Percentiles rank a stretch among this genome's conserved stretches.
Evolutionary conservation across 2,113 vertebrate genomes (phyloP).

Genomic region (Bombycilla garrulus): DNA sequence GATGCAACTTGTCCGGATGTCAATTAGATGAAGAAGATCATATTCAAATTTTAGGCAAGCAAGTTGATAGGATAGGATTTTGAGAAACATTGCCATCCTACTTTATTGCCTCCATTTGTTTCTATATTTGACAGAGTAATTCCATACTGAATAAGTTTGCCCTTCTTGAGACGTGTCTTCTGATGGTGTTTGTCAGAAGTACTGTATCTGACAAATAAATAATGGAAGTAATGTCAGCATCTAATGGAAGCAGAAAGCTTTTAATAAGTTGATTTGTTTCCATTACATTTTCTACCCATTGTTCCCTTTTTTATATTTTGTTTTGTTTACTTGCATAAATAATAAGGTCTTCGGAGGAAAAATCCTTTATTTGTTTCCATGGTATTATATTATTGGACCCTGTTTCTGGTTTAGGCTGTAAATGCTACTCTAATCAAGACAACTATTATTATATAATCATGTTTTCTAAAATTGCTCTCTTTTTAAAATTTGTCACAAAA

Average conservation of each 20-base stretch:
- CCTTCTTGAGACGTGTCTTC: not conserved
- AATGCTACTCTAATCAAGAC: not conserved
- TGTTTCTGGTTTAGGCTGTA: not conserved
- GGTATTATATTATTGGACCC: not conserved
- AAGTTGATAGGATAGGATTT: not conserved
- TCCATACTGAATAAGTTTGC: not conserved
- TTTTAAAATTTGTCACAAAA: not conserved
- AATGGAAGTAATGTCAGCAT: not conserved
- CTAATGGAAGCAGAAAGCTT: constrained; percentile 6
- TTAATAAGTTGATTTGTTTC: not conserved
- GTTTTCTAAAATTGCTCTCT: not conserved
- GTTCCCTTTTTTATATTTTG: not conserved
- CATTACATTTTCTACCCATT: not conserved
- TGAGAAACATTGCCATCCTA: not conserved
- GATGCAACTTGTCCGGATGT: not conserved
- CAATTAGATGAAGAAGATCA: not conserved
- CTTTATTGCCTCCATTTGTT: not conserved
- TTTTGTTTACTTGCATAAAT: not conserved
- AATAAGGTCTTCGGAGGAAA: not conserved
- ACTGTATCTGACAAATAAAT: not conserved
- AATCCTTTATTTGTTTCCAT: not conserved
- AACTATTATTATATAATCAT: not conserved
- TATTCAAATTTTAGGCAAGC: not conserved
- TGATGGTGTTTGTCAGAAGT: not conserved
- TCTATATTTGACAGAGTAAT: not conserved